phyloP scores from a whole-genome alignment of 2,888 invertebrate genomes.

The Rosalia funebris region DNA sequence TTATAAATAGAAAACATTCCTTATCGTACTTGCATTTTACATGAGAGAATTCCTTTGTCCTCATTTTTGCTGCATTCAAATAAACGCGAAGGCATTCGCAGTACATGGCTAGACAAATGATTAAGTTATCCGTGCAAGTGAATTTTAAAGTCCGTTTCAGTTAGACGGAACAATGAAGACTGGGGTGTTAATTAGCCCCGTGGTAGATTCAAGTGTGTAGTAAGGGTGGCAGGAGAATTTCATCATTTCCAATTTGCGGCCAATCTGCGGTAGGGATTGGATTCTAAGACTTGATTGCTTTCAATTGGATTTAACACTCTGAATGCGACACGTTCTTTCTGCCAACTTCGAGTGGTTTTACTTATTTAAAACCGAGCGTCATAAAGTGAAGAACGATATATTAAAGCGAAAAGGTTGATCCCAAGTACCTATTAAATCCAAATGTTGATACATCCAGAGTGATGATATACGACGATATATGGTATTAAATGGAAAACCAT shows the following conservation, averaged over 20 bases:
- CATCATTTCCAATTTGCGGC: conserved; percentile 38
- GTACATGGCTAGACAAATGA: conserved; percentile 22
- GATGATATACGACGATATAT: too few relatives aligned
- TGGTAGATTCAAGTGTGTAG: conserved; percentile 8
- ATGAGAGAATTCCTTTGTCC: background rate
- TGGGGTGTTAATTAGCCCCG: conserved; percentile 23
- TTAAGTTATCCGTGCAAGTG: conserved; percentile 12
- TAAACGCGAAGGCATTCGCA: background rate
- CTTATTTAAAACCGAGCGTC: background rate
- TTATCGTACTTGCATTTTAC: too few relatives aligned
- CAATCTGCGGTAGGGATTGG: conserved; percentile 35
- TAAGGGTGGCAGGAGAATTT: conserved; percentile 28
- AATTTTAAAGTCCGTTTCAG: conserved; percentile 13
- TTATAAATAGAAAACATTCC: too few relatives aligned
- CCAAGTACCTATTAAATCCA: too few relatives aligned
- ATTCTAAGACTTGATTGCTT: conserved; percentile 33
- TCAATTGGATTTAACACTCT: conserved; percentile 28
- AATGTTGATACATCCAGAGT: too few relatives aligned
- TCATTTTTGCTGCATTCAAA: background rate
- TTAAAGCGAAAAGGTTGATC: too few relatives aligned
- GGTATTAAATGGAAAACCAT: too few relatives aligned
- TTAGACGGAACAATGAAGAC: conserved; percentile 25
- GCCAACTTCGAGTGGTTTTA: background rate
- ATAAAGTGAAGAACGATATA: conserved; percentile 3
- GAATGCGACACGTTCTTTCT: conserved; percentile 10